Evolutionary conservation across 2,113 vertebrate genomes (phyloP), one percentile per base, ranked within the genome.

Genomic region (Triplophysa siluroides): DNA sequence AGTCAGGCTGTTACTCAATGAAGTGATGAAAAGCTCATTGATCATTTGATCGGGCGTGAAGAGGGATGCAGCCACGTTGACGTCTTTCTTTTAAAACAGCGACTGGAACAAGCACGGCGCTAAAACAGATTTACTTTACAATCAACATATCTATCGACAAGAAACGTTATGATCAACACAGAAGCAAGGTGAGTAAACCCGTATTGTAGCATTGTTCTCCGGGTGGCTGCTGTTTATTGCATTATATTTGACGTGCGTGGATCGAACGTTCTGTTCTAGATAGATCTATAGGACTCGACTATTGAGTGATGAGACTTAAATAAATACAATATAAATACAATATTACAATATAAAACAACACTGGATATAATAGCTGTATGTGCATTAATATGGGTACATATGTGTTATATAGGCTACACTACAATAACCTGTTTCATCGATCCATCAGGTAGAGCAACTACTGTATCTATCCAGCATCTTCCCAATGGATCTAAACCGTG

Each of bases 151-250:
- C 3, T 14, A 38, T 21, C 29, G 3, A 13, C 3, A 21, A 16
- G 24, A 50, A 19, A 38, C 24, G 10, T 4, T 10, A 76, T 76
- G 74, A 76, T 77, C 62, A 77, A 77, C 62, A 77, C 62, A 3
- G 43, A 77, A 38, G 62, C 75, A 21, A 47, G 62, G 75, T 77
- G 64, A 77, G 45, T 14, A 43, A 13, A 75, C 3, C 23, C 38
- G 38, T 18, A 1, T 18, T n/a, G 19, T 56, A 7, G 19, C 41
- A 1, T 66, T 11, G 29, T 29, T n/a, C 43, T 56, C 33, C n/a
- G 26, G 1, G 52, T 23, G 41, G 29, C 5, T 52, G 50, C 12
- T 52, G 50, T 52, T 52, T 18, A 14, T 4, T 52, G 50, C 14
- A 18, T 18, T 16, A 16, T 52, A 52, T 52, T 52, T 52, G 43